Evolutionary conservation across 2,113 vertebrate genomes (phyloP).

Genomic region (Nestor notabilis): DNA sequence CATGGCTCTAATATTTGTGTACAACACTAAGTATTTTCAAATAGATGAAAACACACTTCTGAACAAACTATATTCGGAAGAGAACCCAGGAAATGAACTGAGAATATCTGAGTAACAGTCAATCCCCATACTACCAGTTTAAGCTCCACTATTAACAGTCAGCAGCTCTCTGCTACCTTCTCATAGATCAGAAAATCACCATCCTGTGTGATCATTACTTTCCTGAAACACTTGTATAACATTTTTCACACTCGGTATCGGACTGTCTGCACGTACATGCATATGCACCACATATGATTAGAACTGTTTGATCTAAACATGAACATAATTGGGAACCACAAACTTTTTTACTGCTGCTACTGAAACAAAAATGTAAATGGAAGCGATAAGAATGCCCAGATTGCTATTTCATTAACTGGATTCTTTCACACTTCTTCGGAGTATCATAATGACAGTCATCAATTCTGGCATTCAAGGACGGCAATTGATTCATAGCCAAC

Average conservation of each 20-base stretch:
- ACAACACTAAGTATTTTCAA: background rate
- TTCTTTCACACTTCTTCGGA: background rate
- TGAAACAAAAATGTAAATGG: background rate
- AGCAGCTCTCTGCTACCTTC: background rate
- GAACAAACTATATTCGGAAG: background rate
- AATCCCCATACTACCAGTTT: background rate
- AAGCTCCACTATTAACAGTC: background rate
- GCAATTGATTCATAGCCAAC: conserved; percentile 12
- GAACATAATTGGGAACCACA: background rate
- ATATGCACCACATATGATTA: background rate
- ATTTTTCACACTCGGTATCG: background rate
- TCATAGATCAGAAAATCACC: background rate
- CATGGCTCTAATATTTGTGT: background rate
- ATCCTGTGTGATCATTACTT: background rate
- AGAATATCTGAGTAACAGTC: background rate
- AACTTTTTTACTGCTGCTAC: background rate
- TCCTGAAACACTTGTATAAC: background rate
- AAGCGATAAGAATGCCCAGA: background rate
- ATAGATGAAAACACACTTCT: background rate
- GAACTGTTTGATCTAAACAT: background rate
- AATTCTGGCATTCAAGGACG: conserved; percentile 23
- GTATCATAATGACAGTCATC: conserved; percentile 6
- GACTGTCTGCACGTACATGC: background rate
- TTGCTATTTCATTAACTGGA: background rate
- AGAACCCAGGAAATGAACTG: background rate